Percentiles rank a stretch among this genome's conserved stretches.
phyloP scores from a whole-genome alignment of 2,113 vertebrate genomes.

The Microtus montanus region DNA sequence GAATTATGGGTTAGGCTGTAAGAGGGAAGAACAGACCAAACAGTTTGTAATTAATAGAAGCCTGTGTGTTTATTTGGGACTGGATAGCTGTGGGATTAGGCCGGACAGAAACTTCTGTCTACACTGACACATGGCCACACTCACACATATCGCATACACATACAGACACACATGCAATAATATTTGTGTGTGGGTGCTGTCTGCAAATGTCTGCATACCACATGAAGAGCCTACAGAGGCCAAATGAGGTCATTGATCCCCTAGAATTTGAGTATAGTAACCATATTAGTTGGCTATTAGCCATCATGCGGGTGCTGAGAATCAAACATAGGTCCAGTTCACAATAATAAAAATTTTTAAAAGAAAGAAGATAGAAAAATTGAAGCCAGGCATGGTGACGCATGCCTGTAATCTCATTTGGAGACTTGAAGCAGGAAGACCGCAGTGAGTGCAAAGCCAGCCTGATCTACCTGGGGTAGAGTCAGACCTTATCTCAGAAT shows the following conservation, averaged over 20 bases:
- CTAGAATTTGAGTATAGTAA: background rate
- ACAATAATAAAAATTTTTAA: background rate
- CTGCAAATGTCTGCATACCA: background rate
- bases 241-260: background rate
- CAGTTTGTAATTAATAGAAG: too few relatives aligned
- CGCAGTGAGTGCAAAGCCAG: too few relatives aligned
- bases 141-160: background rate
- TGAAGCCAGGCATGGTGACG: background rate
- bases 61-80: too few relatives aligned
- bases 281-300: too few relatives aligned
- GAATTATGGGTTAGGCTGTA: too few relatives aligned
- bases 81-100: accelerated
- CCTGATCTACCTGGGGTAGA: background rate
- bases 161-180: background rate
- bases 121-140: background rate
- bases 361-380: background rate
- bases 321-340: background rate
- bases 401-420: background rate
- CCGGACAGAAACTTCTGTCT: too few relatives aligned
- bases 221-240: background rate
- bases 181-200: background rate
- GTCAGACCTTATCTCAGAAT: background rate
- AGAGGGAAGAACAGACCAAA: too few relatives aligned
- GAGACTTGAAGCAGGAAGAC: background rate
- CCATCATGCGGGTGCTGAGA: background rate